Conservation (phyloP, 2,113 vertebrate genomes). For the Ceuthmochares aereus region DNA sequence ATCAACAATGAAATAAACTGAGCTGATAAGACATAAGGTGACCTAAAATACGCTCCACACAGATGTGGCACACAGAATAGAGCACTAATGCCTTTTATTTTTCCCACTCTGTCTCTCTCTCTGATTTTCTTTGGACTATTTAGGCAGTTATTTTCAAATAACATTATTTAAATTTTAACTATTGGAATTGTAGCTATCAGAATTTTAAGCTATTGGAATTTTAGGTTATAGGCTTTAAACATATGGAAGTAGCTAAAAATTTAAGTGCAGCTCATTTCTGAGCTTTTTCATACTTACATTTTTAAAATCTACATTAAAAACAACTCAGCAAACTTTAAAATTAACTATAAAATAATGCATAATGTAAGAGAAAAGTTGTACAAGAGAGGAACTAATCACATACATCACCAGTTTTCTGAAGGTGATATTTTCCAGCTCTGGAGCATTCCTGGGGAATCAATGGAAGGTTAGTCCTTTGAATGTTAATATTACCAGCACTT, state of each 20-base stretch:
- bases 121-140: neutral
- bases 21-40: neutral
- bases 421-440: neutral
- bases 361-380: neutral
- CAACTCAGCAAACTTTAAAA: neutral
- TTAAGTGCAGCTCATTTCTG: neutral
- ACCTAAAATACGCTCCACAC: neutral
- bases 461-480: neutral
- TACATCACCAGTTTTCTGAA: neutral
- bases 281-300: neutral
- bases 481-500: neutral
- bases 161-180: neutral
- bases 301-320: neutral
- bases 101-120: accelerated
- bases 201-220: no score
- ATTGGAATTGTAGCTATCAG: no score
- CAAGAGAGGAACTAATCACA: neutral
- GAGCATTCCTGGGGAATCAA: neutral
- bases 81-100: neutral
- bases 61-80: neutral
- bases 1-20: neutral
- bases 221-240: neutral
- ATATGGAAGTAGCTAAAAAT: neutral
- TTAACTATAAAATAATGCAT: neutral
- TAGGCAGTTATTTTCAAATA: neutral